A percentile compares a stretch with the other conserved stretches of the same genome.
Evolutionary conservation across 2,888 invertebrate genomes (phyloP).

Genomic region (Acanthoscelides obtectus): DNA sequence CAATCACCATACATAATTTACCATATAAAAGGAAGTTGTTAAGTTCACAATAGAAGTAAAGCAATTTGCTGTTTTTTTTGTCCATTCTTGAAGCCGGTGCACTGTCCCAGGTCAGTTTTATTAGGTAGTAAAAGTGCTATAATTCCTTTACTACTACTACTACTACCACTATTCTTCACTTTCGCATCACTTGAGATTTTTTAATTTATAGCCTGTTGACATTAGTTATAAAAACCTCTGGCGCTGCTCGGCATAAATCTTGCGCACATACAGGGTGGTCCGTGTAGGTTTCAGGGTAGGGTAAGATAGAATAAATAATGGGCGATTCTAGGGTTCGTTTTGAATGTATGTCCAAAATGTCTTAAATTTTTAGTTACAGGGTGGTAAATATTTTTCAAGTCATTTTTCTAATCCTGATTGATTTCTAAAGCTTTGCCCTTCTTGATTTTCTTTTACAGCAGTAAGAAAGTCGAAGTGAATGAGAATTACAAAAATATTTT

Average conservation of each 20-base stretch:
- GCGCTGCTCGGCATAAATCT: neutral
- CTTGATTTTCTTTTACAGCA: too few relatives aligned
- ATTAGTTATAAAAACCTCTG: neutral
- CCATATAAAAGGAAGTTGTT: neutral
- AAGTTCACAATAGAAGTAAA: neutral
- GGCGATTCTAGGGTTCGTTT: too few relatives aligned
- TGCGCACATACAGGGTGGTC: neutral
- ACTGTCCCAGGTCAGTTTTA: conserved; percentile 48
- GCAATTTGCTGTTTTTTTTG: neutral
- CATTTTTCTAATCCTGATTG: too few relatives aligned
- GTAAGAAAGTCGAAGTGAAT: too few relatives aligned
- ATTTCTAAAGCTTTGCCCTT: too few relatives aligned
- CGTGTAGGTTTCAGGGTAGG: too few relatives aligned
- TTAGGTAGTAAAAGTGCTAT: conserved; percentile 45
- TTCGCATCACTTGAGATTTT: conserved; percentile 11
- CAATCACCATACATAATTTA: neutral
- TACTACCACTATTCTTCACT: conserved; percentile 16
- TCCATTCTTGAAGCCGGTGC: conserved; percentile 22
- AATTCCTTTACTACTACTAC: conserved; percentile 19
- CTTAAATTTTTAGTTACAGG: too few relatives aligned
- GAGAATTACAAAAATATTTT: too few relatives aligned
- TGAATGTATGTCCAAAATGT: too few relatives aligned
- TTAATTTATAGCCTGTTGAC: conserved; percentile 1
- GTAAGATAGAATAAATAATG: too few relatives aligned
- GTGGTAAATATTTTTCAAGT: too few relatives aligned